These are phyloP conservation scores for Portevinia maculata DNA, from an alignment of 2,888 invertebrate species.

Conservation along the genomic window DNA sequence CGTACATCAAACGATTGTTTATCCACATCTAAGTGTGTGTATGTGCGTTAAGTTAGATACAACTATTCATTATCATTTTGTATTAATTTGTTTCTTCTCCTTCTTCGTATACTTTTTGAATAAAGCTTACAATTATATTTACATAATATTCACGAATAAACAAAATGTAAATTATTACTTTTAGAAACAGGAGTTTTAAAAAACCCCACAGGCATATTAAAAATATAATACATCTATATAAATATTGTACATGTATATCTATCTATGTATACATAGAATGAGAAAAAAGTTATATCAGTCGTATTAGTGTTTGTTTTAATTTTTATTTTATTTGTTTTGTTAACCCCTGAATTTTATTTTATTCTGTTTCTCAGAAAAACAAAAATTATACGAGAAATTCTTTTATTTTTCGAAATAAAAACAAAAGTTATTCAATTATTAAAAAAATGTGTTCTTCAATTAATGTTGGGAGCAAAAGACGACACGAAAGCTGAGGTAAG, in stretches of 20 bases:
- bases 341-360: constrained; percentile 58
- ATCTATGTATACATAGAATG: constrained; percentile 32
- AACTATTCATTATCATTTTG: constrained; percentile 41
- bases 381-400: constrained; percentile 39
- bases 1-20: constrained; percentile 28
- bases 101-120: constrained; percentile 23
- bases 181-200: constrained; percentile 36
- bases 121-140: constrained; percentile 27
- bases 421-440: constrained; percentile 67
- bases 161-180: constrained; percentile 58
- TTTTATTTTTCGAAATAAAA: constrained; percentile 61
- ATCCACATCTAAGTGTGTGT: constrained; percentile 23
- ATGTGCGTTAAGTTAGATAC: constrained; percentile 37
- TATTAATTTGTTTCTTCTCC: constrained; percentile 55
- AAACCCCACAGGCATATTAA: constrained; percentile 41
- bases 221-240: constrained; percentile 11
- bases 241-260: constrained; percentile 26
- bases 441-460: not conserved
- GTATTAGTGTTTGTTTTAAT: constrained; percentile 52
- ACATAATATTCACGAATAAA: constrained; percentile 6
- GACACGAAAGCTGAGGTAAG: not conserved
- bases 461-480: too few species aligned
- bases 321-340: constrained; percentile 72
- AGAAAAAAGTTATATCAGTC: constrained; percentile 54
- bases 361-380: too few species aligned